phyloP scores from a whole-genome alignment of 2,888 invertebrate genomes.

The Acrobasis consociella region DNA sequence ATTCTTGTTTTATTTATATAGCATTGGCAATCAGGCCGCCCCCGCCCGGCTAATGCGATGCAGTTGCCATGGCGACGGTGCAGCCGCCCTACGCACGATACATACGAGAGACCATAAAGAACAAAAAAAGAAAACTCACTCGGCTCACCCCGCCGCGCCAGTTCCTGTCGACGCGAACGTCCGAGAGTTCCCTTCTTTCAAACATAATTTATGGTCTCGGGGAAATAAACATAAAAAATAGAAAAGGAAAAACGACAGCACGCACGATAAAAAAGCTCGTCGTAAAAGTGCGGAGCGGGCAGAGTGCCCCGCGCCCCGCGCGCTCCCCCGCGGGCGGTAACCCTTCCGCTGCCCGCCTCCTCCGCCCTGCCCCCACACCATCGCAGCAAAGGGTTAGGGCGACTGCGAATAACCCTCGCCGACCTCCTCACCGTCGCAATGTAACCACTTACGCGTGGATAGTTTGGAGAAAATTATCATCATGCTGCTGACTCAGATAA shows the following conservation, averaged over 20 bases:
- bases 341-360: slow-evolving; percentile 76
- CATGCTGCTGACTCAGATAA: not conserved
- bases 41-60: slow-evolving; percentile 66
- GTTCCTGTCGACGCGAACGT: slow-evolving; percentile 77
- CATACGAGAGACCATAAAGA: slow-evolving; percentile 75
- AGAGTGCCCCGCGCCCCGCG: slow-evolving; percentile 54
- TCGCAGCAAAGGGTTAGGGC: slow-evolving; percentile 76
- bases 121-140: slow-evolving; percentile 73
- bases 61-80: slow-evolving; percentile 75
- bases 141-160: slow-evolving; percentile 62
- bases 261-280: slow-evolving; percentile 82
- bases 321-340: slow-evolving; percentile 64
- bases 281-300: slow-evolving; percentile 73
- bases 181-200: slow-evolving; percentile 83
- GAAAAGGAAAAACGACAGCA: slow-evolving; percentile 83
- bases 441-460: slow-evolving; percentile 31
- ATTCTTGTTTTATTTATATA: slow-evolving; percentile 57
- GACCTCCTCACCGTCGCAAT: slow-evolving; percentile 38
- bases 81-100: slow-evolving; percentile 65
- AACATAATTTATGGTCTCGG: slow-evolving; percentile 83
- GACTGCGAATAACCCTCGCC: slow-evolving; percentile 66
- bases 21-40: slow-evolving; percentile 46
- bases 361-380: slow-evolving; percentile 58
- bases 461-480: not conserved
- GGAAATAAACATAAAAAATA: slow-evolving; percentile 84